A percentile compares a stretch with the other conserved stretches of the same genome.
Conservation (phyloP, 1,140 invertebrate genomes). For the Temnothorax nylanderi region DNA sequence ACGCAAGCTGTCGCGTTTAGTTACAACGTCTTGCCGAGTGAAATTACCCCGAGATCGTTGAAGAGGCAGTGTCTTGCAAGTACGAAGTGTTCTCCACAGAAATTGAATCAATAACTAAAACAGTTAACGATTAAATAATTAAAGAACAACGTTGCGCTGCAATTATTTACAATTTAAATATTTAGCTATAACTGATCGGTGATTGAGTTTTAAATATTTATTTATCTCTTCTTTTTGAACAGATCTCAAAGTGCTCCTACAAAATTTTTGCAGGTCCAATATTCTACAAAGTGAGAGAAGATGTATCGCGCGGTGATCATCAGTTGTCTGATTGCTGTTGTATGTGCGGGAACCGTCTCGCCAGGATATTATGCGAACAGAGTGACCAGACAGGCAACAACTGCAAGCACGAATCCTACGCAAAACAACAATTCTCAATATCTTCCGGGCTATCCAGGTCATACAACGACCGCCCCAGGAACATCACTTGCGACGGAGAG, state of each 20-base stretch:
- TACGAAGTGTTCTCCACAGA: not conserved
- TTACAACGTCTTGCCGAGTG: not conserved
- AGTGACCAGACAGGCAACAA: no score
- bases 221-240: not conserved
- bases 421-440: no score
- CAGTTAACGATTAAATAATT: not conserved
- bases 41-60: not conserved
- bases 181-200: not conserved
- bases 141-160: not conserved
- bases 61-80: not conserved
- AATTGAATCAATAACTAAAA: not conserved
- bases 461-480: no score
- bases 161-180: not conserved
- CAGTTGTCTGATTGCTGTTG: not conserved
- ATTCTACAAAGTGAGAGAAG: not conserved
- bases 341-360: not conserved
- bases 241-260: not conserved
- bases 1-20: no score
- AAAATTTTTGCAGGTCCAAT: not conserved
- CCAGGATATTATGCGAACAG: no score
- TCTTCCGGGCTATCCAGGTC: no score
- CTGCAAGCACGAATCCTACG: no score
- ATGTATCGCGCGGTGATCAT: slow-evolving; percentile 21
- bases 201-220: not conserved
- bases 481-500: no score